Evolutionary conservation across 2,888 invertebrate genomes (phyloP).

Genomic region (Mesopsocus fuscifrons): DNA sequence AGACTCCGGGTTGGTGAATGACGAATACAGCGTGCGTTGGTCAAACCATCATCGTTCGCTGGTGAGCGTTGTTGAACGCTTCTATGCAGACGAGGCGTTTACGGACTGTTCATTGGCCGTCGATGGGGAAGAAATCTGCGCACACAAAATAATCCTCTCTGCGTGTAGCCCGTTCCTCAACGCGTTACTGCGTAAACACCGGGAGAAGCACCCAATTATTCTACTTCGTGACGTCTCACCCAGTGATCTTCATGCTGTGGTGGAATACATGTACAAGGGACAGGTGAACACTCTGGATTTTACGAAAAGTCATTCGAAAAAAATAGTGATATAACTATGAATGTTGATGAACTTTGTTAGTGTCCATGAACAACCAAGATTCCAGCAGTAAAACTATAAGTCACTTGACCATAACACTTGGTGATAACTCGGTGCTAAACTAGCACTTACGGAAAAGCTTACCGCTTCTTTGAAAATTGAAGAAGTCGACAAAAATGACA

Average conservation of each 20-base stretch:
- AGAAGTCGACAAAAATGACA: too few relatives aligned
- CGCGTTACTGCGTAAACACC: conserved; percentile 3
- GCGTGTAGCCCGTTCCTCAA: conserved; percentile 10
- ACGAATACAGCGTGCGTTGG: conserved; percentile 4
- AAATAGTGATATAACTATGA: too few relatives aligned
- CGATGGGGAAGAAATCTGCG: conserved; percentile 7
- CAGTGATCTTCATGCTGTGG: background rate
- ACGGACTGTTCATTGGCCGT: conserved; percentile 9
- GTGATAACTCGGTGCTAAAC: too few relatives aligned
- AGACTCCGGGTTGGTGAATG: background rate
- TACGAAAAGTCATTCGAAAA: too few relatives aligned
- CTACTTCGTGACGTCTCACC: background rate
- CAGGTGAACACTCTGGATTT: conserved; percentile 4
- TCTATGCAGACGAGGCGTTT: conserved; percentile 1
- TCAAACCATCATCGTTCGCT: conserved; percentile 8
- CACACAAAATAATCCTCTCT: conserved; percentile 4
- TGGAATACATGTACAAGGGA: conserved; percentile 10
- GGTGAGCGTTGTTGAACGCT: background rate
- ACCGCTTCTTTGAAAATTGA: too few relatives aligned
- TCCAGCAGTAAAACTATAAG: too few relatives aligned
- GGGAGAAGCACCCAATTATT: conserved; percentile 5
- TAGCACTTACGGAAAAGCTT: too few relatives aligned
- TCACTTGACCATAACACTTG: too few relatives aligned
- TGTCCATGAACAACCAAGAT: too few relatives aligned
- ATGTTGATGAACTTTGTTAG: too few relatives aligned